A percentile compares a stretch with the other conserved stretches of the same genome.
Conservation (phyloP, 2,888 invertebrate species). For the Phyllotreta striolata region DNA sequence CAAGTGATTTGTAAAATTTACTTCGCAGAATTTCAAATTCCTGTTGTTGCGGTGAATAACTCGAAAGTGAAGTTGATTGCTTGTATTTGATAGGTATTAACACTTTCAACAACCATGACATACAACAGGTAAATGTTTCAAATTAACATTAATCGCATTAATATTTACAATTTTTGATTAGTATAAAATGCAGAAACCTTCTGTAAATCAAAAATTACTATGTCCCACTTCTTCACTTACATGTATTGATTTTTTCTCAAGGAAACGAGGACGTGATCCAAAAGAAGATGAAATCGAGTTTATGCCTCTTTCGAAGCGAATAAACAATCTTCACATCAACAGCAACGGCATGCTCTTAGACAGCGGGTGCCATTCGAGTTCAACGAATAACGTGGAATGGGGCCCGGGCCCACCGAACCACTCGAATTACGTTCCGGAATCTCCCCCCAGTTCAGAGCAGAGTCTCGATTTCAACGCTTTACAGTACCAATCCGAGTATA, state of each 20-base stretch:
- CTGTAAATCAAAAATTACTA: not conserved
- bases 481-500: constrained; percentile 79
- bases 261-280: constrained; percentile 76
- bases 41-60: not conserved
- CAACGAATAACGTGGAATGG: constrained; percentile 48
- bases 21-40: constrained; percentile 3
- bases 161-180: no score
- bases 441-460: constrained; percentile 55
- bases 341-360: constrained; percentile 62
- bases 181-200: no score
- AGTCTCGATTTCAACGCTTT: constrained; percentile 57
- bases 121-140: no score
- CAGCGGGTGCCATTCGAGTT: constrained; percentile 52
- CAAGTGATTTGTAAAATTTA: not conserved
- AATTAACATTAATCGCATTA: no score
- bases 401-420: constrained; percentile 54
- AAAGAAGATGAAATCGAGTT: constrained; percentile 80
- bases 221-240: not conserved
- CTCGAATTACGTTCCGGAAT: constrained; percentile 49
- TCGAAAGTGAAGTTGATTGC: no score
- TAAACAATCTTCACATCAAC: constrained; percentile 87
- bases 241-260: constrained; percentile 51
- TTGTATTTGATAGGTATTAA: no score
- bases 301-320: constrained; percentile 87
- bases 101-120: no score